A percentile compares a stretch with the other conserved stretches of the same genome.
Evolutionary conservation across 2,113 vertebrate species (phyloP).

Genomic region (Mungos mungo): DNA sequence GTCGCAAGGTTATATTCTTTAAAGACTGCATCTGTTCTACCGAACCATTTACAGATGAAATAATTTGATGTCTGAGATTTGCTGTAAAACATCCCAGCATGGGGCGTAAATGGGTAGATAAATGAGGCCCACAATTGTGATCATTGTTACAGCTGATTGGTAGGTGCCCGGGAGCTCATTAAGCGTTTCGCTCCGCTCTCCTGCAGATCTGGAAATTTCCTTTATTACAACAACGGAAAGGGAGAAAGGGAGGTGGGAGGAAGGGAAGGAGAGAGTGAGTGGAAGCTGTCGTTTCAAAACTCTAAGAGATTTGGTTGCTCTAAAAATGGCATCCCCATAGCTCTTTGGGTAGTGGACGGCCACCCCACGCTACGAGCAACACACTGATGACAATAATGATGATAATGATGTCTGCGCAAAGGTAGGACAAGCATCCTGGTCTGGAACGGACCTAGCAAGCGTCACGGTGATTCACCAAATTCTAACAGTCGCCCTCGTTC

Average conservation of each 20-base stretch:
- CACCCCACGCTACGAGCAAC: neutral
- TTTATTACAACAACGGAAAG: neutral
- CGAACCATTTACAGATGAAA: neutral
- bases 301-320: neutral
- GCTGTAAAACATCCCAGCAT: neutral
- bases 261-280: neutral
- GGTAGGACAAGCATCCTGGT: no score
- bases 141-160: neutral
- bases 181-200: neutral
- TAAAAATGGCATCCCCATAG: neutral
- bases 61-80: neutral
- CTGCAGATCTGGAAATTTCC: neutral
- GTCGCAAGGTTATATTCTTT: neutral
- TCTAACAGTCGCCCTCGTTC: neutral
- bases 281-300: neutral
- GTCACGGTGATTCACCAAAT: no score
- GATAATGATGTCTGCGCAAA: accelerated
- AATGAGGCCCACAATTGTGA: neutral
- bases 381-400: no score
- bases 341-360: neutral
- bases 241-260: neutral
- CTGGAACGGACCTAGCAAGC: neutral
- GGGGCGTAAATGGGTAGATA: neutral
- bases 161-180: neutral
- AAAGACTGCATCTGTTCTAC: neutral